Evolutionary conservation across 2,797 vertebrate species (phyloP).

Genomic region (Balearica regulorum): DNA sequence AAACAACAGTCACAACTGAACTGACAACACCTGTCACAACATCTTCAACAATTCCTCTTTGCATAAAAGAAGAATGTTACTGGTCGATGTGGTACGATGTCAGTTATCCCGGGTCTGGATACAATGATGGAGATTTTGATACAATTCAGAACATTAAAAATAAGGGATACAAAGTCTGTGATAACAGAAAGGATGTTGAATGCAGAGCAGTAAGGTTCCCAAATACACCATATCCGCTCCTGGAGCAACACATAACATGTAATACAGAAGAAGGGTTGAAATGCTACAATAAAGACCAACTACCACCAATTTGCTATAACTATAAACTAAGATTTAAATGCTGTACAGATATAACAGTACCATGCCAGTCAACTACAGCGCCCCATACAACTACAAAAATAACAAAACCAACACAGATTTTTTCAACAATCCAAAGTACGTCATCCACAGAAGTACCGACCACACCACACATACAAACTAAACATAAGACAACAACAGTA

Average conservation of each 20-base stretch:
- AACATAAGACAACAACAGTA: accelerated
- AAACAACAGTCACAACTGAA: not conserved
- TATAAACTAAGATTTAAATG: slow-evolving; percentile 71
- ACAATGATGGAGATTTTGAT: slow-evolving; percentile 73
- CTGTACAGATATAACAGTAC: not conserved
- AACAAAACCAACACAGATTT: accelerated
- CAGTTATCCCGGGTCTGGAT: slow-evolving; percentile 46
- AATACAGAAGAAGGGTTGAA: slow-evolving; percentile 38
- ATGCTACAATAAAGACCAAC: slow-evolving; percentile 72
- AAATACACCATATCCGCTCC: not conserved
- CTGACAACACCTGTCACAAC: not conserved
- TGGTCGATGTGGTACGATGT: slow-evolving; percentile 74
- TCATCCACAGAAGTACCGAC: accelerated
- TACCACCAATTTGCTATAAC: slow-evolving; percentile 73
- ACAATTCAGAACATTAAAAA: slow-evolving; percentile 57
- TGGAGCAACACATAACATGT: slow-evolving; percentile 69
- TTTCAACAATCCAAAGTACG: accelerated
- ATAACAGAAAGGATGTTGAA: slow-evolving; percentile 13
- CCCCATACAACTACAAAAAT: accelerated
- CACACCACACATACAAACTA: accelerated
- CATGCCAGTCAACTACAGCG: accelerated
- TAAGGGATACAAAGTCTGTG: slow-evolving; percentile 55
- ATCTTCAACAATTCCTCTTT: not conserved
- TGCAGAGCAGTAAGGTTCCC: slow-evolving; percentile 73
- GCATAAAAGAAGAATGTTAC: slow-evolving; percentile 39